A percentile compares a stretch with the other conserved stretches of the same genome.
Conservation (phyloP, 2,797 vertebrate species). For the Sciaenops ocellatus region DNA sequence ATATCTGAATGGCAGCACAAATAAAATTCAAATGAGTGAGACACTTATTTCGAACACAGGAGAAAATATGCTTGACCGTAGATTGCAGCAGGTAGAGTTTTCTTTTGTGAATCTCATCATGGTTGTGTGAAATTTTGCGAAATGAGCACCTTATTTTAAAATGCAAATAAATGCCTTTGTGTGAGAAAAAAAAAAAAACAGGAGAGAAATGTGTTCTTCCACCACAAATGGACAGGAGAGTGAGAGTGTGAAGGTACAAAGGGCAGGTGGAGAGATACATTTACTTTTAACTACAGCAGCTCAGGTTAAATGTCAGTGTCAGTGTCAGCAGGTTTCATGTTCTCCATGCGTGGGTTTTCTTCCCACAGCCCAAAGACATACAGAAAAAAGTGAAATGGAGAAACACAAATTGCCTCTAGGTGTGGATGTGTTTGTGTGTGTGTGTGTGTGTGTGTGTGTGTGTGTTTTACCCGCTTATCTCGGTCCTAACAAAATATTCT, state of each 20-base stretch:
- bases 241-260: conserved; percentile 37
- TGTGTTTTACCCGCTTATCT: no score
- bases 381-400: conserved; percentile 56
- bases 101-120: not conserved
- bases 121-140: conserved; percentile 3
- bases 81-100: not conserved
- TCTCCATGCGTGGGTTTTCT: conserved; percentile 31
- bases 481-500: no score
- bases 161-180: conserved; percentile 10
- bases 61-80: not conserved
- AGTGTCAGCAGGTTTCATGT: conserved; percentile 44
- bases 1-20: conserved; percentile 28
- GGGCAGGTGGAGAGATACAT: conserved; percentile 39
- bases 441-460: no score
- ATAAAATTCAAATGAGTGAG: conserved; percentile 37
- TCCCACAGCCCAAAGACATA: conserved; percentile 37
- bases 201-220: conserved; percentile 1
- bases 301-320: conserved; percentile 64
- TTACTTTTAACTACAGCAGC: conserved; percentile 44
- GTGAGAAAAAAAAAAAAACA: not conserved
- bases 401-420: conserved; percentile 57
- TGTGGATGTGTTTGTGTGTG: conserved; percentile 43
- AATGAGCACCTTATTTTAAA: conserved; percentile 24
- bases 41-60: conserved; percentile 28
- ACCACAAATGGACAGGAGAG: conserved; percentile 2